phyloP scores from a whole-genome alignment of 1,140 invertebrate genomes.

The Triops longicaudatus region DNA sequence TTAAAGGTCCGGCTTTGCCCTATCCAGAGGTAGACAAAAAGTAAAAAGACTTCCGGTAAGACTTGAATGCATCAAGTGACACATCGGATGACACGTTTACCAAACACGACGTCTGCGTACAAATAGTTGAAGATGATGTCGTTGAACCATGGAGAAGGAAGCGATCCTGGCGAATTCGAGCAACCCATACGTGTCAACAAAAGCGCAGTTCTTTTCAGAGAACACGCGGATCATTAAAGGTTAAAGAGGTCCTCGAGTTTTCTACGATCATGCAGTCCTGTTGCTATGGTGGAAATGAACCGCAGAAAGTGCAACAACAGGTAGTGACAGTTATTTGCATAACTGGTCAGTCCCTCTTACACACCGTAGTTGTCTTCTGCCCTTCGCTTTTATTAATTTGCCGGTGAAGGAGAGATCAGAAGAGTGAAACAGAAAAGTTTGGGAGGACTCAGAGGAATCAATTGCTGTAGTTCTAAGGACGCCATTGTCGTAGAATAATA shows the following conservation, averaged over 20 bases:
- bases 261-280: not conserved
- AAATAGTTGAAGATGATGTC: not conserved
- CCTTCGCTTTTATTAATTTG: not conserved
- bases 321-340: slow-evolving; percentile 8
- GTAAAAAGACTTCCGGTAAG: not conserved
- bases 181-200: too few relatives aligned
- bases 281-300: not conserved
- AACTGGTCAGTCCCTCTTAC: not conserved
- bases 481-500: not conserved
- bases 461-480: not conserved
- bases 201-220: too few relatives aligned
- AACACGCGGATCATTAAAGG: not conserved
- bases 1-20: not conserved
- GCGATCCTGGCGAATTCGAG: not conserved
- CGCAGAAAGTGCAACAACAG: not conserved
- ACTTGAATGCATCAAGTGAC: not conserved
- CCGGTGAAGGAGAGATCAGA: not conserved
- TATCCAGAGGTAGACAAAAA: not conserved
- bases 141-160: not conserved
- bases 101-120: not conserved
- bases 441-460: not conserved
- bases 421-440: not conserved
- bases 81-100: not conserved
- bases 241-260: not conserved
- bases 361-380: not conserved